These are phyloP conservation scores for Mormyrops boulengeri DNA, from an alignment of 2,797 vertebrate genomes.

Conservation along the genomic window DNA sequence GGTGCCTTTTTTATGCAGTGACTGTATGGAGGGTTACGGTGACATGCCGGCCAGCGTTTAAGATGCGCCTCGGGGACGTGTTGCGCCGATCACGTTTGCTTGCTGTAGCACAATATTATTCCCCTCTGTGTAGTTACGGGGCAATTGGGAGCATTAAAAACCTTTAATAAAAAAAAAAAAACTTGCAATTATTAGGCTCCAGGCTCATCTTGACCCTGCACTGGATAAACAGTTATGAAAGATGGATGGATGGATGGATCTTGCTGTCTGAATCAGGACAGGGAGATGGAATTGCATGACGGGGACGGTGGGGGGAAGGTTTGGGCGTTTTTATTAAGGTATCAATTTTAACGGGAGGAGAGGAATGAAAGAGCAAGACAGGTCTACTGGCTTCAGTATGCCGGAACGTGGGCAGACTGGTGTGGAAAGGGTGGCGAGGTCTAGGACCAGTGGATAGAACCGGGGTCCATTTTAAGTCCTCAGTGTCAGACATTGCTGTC, in stretches of 20 bases:
- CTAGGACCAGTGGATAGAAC: not conserved
- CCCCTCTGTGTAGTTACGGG: not conserved
- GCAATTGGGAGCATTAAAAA: not conserved
- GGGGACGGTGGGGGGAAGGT: not conserved
- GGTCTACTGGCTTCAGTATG: not conserved
- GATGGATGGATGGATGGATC: not conserved
- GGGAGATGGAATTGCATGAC: not conserved
- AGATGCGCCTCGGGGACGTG: not conserved
- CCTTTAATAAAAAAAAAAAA: not conserved
- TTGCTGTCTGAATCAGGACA: not conserved
- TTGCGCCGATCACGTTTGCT: not conserved
- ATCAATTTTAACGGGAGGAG: not conserved
- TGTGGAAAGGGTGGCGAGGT: not conserved
- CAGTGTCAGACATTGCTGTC: not conserved
- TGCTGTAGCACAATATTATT: not conserved
- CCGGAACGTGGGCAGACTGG: not conserved
- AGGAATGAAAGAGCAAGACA: not conserved
- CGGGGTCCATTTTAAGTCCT: not conserved
- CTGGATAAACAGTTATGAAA: not conserved
- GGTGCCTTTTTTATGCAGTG: not conserved
- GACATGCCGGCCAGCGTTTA: not conserved
- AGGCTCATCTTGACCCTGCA: not conserved
- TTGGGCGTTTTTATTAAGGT: not conserved
- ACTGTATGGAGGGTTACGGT: not conserved
- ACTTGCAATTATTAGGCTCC: not conserved